Evolutionary conservation across 2,113 vertebrate species (phyloP), one percentile per base, ranked within the genome.

Genomic region (Acrocephalus arundinaceus): DNA sequence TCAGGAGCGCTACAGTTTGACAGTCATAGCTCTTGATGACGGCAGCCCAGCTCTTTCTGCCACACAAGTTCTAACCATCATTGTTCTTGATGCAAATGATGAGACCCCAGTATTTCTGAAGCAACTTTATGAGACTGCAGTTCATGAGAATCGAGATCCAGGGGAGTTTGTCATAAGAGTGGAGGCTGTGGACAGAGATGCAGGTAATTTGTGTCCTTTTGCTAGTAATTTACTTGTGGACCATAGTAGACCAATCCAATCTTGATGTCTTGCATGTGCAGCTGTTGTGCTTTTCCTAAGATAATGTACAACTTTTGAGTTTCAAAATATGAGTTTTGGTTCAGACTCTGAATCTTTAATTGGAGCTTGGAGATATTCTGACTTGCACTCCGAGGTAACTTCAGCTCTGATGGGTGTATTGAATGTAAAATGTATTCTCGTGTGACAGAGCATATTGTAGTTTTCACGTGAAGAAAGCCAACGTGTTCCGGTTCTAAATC

Each of bases 71-170:
- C 90, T 99, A 93, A 99, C 98, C 2, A 61, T 99, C 52, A 45
- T 94, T 87, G 97, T 99, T 89, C 93, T 98, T 43, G 99, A 99
- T 31, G 97, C 99, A 25, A 99, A 99, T 57, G 99, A 99, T 58
- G 98, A 98, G 85, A 55, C 87, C 0, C 99, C 99, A 0, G 10
- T 96, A 39, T 99, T 99, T 97, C 95, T 95, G 62, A 97, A 98
- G 87, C 82, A 78, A 21, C 6, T 97, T 63, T 99, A 99, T n/a
- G 85, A 98, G 48, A 95, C 98, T 92, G 95, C 95, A 4, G 97
- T 99, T 91, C 91, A 19, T 70, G 99, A 99, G 98, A 99, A 99
- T 95, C 96, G 63, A 85, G 96, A 97, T 74, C 98, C 98, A 1
- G 98, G 98, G 52, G 94, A 97, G 24, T 95, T 97, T 33, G 98